Percentiles rank a stretch among this genome's conserved stretches.
These are phyloP conservation scores for Periophthalmus magnuspinnatus DNA, from an alignment of 2,797 vertebrate species.

Conservation along the genomic window DNA sequence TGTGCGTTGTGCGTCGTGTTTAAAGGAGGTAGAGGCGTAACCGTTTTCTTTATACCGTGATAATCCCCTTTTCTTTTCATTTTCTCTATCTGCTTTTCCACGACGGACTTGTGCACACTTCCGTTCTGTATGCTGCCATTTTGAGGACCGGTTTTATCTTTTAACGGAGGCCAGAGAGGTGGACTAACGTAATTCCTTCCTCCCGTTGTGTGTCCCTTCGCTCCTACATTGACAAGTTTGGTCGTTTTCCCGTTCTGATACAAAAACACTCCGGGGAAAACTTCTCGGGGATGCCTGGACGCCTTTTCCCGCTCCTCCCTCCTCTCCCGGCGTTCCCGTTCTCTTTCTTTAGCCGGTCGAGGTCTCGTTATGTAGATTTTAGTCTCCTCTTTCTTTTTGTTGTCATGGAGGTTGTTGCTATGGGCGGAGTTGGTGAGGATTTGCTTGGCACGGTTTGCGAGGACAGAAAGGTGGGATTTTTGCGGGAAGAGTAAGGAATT, in stretches of 20 bases:
- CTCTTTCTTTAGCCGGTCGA: slow-evolving; percentile 71
- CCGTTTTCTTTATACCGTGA: slow-evolving; percentile 31
- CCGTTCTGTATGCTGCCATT: slow-evolving; percentile 63
- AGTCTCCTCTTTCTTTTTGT: slow-evolving; percentile 73
- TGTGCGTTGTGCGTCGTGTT: slow-evolving; percentile 71
- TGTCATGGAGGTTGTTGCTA: slow-evolving; percentile 41
- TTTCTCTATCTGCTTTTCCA: slow-evolving; percentile 46
- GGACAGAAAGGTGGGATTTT: slow-evolving; percentile 76
- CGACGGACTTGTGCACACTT: slow-evolving; percentile 35
- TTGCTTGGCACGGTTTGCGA: slow-evolving; percentile 78
- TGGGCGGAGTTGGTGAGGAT: slow-evolving; percentile 74
- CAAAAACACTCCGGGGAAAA: slow-evolving; percentile 87
- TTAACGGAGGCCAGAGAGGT: slow-evolving; percentile 69
- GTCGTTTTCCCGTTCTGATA: slow-evolving; percentile 82
- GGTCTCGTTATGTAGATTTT: slow-evolving; percentile 92
- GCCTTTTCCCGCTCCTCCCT: slow-evolving; percentile 52
- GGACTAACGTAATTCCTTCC: slow-evolving; percentile 61
- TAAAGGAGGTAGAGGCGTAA: slow-evolving; percentile 10
- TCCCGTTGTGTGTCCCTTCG: slow-evolving; percentile 58
- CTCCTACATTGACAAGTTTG: slow-evolving; percentile 73
- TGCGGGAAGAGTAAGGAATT: slow-evolving; percentile 75
- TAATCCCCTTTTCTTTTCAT: slow-evolving; percentile 39
- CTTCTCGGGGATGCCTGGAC: slow-evolving; percentile 74
- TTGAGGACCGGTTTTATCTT: slow-evolving; percentile 60
- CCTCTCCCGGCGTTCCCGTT: slow-evolving; percentile 70